phyloP scores from a whole-genome alignment of 2,888 invertebrate genomes.

The Taphrorychus bicolor region DNA sequence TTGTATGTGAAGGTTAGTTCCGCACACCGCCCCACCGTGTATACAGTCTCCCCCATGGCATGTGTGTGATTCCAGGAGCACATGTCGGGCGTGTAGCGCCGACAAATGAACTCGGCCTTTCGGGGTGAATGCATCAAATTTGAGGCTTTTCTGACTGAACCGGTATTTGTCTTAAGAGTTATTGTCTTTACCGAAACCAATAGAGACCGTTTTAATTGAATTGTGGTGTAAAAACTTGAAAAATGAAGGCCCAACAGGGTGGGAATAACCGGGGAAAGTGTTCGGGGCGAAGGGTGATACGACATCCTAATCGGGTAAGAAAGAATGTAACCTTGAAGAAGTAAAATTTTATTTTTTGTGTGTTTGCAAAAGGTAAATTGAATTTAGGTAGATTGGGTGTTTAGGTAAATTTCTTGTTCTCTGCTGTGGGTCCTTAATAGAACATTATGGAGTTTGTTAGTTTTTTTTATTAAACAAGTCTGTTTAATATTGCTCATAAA shows the following conservation, averaged over 20 bases:
- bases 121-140: constrained; percentile 24
- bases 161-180: neutral
- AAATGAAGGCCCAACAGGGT: constrained; percentile 20
- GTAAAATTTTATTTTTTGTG: neutral
- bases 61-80: constrained; percentile 35
- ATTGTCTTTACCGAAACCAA: too few relatives aligned
- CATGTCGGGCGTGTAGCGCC: constrained; percentile 21
- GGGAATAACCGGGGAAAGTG: constrained; percentile 13
- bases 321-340: neutral
- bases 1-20: neutral
- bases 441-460: too few relatives aligned
- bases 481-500: too few relatives aligned
- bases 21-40: neutral
- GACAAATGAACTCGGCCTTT: constrained; percentile 30
- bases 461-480: too few relatives aligned
- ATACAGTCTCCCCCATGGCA: constrained; percentile 31
- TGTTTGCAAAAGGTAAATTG: too few relatives aligned
- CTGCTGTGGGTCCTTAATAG: too few relatives aligned
- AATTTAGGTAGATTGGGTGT: too few relatives aligned
- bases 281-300: constrained; percentile 14
- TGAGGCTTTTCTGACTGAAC: neutral
- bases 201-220: neutral
- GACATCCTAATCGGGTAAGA: constrained; percentile 27
- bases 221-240: neutral
- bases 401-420: too few relatives aligned